Base-by-base conservation (phyloP, 2,797 vertebrate genomes). In the Gadopsis bispinosus region DNA sequence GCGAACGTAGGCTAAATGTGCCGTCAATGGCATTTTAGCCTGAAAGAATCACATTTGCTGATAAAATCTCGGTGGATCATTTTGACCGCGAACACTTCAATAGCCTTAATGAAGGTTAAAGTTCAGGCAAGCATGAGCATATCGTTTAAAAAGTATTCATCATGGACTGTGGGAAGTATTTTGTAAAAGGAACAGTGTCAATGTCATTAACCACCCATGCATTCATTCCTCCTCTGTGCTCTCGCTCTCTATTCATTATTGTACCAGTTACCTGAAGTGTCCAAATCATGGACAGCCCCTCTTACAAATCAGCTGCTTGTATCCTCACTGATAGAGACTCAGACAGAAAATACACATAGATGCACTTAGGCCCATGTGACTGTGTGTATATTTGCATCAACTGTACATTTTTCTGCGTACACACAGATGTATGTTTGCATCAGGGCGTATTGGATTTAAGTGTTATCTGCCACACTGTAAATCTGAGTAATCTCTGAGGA, bases 71-170 rank as follows among this genome's bases (percentile, higher is more conserved):
- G 70, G 61, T 86, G 53, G 83, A 75, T 83, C 56, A 66, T 75
- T 84, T 65, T 80, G 43, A 47, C 62, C 41, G 33, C 81, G 65
- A 75, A 65, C 55, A 33, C 72, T 76, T 78, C 45, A 63, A 14
- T 43, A 64, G 33, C 53, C 16, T 79, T 26, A 71, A 51, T 68
- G 39, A 71, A 58, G 64, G 61, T 73, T 26, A 7, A 81, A 45
- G 48, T 45, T 62, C n/a, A 71, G 17, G 63, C 37, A 73, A 58
- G 37, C 31, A 59, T 59, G 78, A 62, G 55, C 26, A 59, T 54
- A 17, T 69, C 54, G 71, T 83, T 73, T 31, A n/a, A 73, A 61
- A 75, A 67, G 64, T n/a, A 79, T 54, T 85, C 71, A 85, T 79
- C 60, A 37, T 5, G 7, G 55, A 73, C 73, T 1, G 65, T 81